These are phyloP conservation scores for Atrichornis clamosus DNA, from an alignment of 2,113 vertebrate genomes.

Conservation along the genomic window DNA sequence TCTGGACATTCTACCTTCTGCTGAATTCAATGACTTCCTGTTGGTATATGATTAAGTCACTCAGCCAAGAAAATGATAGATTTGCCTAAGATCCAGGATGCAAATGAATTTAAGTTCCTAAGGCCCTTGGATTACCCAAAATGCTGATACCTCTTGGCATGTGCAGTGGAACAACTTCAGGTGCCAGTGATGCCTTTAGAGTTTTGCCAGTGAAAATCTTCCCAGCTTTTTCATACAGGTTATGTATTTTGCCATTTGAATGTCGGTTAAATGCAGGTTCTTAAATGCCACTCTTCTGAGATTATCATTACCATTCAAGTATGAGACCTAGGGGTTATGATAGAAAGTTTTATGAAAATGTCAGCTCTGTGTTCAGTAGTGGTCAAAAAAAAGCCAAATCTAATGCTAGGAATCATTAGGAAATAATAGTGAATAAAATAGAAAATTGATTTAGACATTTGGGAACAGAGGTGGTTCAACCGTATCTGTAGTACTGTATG, in stretches of 20 bases:
- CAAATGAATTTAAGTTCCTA: not conserved
- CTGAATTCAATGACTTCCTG: not conserved
- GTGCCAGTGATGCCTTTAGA: fast-evolving
- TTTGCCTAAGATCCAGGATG: not conserved
- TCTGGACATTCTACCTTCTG: not conserved
- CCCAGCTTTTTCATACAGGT: not conserved
- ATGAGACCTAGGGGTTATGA: not conserved
- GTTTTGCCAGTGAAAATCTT: not conserved
- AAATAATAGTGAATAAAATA: not conserved
- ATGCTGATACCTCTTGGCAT: not conserved
- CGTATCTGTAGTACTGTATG: fast-evolving
- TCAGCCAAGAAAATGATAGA: not conserved
- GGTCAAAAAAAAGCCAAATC: not conserved
- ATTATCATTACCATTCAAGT: not conserved
- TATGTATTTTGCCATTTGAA: not conserved
- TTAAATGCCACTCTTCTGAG: not conserved
- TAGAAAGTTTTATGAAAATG: not conserved
- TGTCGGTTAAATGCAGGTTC: not conserved
- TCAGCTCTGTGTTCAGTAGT: not conserved
- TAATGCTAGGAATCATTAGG: not conserved
- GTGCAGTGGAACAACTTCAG: not conserved
- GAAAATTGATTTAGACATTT: not conserved
- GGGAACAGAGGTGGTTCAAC: not conserved
- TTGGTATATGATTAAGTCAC: not conserved
- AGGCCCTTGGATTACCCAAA: not conserved